These are phyloP conservation scores for Hirtodrosophila confusa DNA, from an alignment of 2,888 invertebrate genomes.

Conservation along the genomic window DNA sequence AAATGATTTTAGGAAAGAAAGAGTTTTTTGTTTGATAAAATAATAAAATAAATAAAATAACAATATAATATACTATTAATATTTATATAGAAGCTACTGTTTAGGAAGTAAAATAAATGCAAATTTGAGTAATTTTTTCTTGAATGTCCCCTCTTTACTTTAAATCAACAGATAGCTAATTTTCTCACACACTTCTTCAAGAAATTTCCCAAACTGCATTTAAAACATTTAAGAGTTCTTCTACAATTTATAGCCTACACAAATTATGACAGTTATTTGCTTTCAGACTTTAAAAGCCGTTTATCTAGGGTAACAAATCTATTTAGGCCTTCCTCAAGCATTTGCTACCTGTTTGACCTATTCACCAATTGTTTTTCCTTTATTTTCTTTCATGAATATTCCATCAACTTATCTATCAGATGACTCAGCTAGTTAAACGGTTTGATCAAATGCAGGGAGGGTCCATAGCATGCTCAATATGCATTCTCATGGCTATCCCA, in stretches of 20 bases:
- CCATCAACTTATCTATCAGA: conserved; percentile 51
- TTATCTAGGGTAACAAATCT: conserved; percentile 56
- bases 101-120: too few species aligned
- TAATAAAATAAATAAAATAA: too few species aligned
- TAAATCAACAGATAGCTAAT: neutral
- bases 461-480: conserved; percentile 44
- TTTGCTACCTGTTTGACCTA: conserved; percentile 59
- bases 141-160: too few species aligned
- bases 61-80: too few species aligned
- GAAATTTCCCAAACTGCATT: conserved; percentile 11
- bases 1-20: too few species aligned
- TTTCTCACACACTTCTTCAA: conserved; percentile 25
- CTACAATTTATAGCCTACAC: conserved; percentile 38
- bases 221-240: conserved; percentile 11
- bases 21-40: too few species aligned
- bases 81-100: too few species aligned
- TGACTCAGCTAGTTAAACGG: conserved; percentile 70
- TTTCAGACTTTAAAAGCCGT: conserved; percentile 52
- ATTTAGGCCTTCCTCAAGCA: conserved; percentile 32
- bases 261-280: conserved; percentile 63
- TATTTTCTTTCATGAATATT: conserved; percentile 51
- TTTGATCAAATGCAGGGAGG: conserved; percentile 56
- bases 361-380: conserved; percentile 48
- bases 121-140: too few species aligned
- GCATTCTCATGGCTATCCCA: conserved; percentile 51